Evolutionary conservation across 2,113 vertebrate genomes (phyloP).

Genomic region (Megalops atlanticus): DNA sequence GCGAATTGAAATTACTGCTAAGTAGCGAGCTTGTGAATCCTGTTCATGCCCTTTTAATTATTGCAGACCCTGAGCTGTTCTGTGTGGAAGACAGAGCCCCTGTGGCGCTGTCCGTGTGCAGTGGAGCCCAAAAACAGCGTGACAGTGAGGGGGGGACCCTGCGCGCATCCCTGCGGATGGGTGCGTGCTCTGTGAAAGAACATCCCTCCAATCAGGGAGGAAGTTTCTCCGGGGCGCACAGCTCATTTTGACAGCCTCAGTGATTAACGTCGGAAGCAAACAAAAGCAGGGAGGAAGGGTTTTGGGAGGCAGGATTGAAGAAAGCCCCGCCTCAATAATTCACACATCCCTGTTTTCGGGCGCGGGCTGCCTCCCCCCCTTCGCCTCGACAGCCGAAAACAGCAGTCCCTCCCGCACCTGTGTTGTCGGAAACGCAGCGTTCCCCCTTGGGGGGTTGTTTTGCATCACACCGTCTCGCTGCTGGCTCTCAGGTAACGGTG

Average conservation of each 20-base stretch:
- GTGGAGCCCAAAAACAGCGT: background rate
- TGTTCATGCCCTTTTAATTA: background rate
- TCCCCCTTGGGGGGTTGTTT: too few species aligned
- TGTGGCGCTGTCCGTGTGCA: background rate
- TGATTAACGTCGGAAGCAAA: conserved; percentile 46
- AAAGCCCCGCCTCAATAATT: conserved; percentile 58
- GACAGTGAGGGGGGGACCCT: too few species aligned
- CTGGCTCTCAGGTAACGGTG: too few species aligned
- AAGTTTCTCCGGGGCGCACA: conserved; percentile 19
- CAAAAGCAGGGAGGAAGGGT: conserved; percentile 26
- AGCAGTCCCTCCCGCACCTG: too few species aligned
- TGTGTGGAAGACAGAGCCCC: background rate
- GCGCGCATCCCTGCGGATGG: background rate
- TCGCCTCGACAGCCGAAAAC: too few species aligned
- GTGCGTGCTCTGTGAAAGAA: background rate
- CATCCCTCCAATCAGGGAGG: background rate
- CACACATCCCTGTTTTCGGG: conserved; percentile 27
- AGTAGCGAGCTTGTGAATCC: background rate
- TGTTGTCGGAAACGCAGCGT: too few species aligned
- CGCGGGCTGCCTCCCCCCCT: too few species aligned
- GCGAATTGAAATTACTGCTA: background rate
- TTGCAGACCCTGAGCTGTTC: background rate
- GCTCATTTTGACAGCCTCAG: conserved; percentile 42
- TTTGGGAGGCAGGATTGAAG: conserved; percentile 43
- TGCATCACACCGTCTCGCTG: too few species aligned